These are phyloP conservation scores for Zoroaster sp. DNA, from an alignment of 53 echinoderm and acorn worm genomes.

Conservation along the genomic window DNA sequence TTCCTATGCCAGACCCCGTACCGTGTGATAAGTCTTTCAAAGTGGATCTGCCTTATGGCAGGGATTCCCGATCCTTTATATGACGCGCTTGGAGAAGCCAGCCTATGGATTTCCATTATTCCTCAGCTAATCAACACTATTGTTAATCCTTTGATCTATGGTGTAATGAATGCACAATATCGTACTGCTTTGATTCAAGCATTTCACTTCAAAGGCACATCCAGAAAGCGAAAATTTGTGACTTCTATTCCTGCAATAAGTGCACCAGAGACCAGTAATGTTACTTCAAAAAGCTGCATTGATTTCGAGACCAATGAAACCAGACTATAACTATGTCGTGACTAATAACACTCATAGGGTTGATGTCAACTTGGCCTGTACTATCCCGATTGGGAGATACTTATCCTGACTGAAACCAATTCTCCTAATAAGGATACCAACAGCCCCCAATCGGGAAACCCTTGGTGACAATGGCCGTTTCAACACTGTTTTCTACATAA, in stretches of 20 bases:
- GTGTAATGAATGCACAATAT: background rate
- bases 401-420: too few relatives aligned
- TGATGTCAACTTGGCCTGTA: too few relatives aligned
- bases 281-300: background rate
- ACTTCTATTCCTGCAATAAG: background rate
- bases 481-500: too few relatives aligned
- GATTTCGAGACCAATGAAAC: background rate
- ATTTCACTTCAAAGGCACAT: background rate
- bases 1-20: conserved; percentile 8
- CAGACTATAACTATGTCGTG: background rate
- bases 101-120: background rate
- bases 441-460: too few relatives aligned
- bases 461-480: too few relatives aligned
- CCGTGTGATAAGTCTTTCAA: background rate
- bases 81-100: background rate
- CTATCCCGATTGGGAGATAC: too few relatives aligned
- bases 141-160: conserved; percentile 26
- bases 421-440: too few relatives aligned
- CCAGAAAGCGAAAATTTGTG: background rate
- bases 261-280: background rate
- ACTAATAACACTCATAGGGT: too few relatives aligned
- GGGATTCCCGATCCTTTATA: background rate
- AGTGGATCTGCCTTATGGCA: background rate
- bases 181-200: background rate
- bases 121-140: conserved; percentile 11